Evolutionary conservation across 2,797 vertebrate species (phyloP).

Genomic region (Leuciscus waleckii): DNA sequence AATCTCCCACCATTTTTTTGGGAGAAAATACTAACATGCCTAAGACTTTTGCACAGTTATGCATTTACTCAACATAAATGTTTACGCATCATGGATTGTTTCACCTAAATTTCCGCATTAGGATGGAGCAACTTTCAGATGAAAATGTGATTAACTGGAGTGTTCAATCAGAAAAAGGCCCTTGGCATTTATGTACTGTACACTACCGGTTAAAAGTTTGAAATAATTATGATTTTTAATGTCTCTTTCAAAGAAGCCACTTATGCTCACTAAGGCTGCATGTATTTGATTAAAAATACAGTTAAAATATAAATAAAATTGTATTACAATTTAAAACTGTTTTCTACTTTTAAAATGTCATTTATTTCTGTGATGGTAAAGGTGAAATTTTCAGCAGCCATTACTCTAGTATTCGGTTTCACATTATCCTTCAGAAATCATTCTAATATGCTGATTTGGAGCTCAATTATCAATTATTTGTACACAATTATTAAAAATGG

Average conservation of each 20-base stretch:
- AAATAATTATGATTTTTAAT: neutral
- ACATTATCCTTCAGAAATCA: neutral
- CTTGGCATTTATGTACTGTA: neutral
- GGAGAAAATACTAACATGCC: no score
- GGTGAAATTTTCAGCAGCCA: no score
- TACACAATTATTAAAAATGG: neutral
- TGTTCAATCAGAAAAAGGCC: neutral
- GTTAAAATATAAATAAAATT: no score
- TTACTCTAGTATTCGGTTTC: neutral
- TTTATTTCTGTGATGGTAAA: neutral
- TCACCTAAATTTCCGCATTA: neutral
- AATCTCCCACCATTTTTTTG: no score
- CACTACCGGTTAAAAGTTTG: neutral
- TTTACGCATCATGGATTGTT: neutral
- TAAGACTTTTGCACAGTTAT: neutral
- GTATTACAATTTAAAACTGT: neutral
- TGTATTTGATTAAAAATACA: neutral
- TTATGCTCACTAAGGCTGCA: neutral
- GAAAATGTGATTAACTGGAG: conserved; percentile 44
- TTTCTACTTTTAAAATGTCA: neutral
- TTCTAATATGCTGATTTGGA: neutral
- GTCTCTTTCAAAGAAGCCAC: no score
- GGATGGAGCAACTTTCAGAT: neutral
- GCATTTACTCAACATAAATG: neutral
- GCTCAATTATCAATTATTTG: neutral